Base-by-base conservation (phyloP, 2,113 vertebrate genomes). In the Myiagra hebetior region DNA sequence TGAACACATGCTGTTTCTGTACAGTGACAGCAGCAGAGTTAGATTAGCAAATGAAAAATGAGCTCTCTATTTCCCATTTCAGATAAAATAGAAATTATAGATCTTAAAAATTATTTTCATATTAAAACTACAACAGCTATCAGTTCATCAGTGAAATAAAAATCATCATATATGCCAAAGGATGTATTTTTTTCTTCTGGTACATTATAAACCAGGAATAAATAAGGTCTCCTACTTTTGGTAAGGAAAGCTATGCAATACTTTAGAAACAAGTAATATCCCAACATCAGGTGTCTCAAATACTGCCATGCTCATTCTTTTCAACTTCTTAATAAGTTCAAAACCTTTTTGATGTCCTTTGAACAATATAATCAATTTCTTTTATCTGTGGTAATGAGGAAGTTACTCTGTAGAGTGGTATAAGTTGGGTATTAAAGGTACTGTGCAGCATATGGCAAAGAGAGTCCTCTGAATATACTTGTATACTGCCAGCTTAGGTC, bases 141-240 rank as follows among this genome's bases (percentile, higher is more conserved):
- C 93, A 91, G 74, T 95, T 92, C 67, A 87, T 94, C 81, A 78
- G 65, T 91, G 77, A 96, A 94, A 92, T 87, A 75, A 92, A 91
- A 85, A 68, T 84, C 13, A 86, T 84, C 49, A 60, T 82, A 60
- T 68, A 68, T 0, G 0, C 13, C 62, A 76, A 87, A 60, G 14
- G 13, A 53, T 82, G 7, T 27, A 20, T 88, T 86, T 95, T 77
- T 67, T 56, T 81, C 42, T 89, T 95, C 47, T 72, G 39, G 15
- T 68, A 41, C 24, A 28, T 59, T 85, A 7, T 82, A 72, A 75
- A 64, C 15, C 19, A 78, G 62, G 30, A 92, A 78, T 72, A 82
- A 82, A 84, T 35, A 91, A 85, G 15, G 5, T 82, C 6, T 85
- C 9, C 31, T 26, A 41, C 6, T 28, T 30, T 72, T 85, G 28